Conservation (phyloP, 2,797 vertebrate species). For the Yasuhikotakia modesta region DNA sequence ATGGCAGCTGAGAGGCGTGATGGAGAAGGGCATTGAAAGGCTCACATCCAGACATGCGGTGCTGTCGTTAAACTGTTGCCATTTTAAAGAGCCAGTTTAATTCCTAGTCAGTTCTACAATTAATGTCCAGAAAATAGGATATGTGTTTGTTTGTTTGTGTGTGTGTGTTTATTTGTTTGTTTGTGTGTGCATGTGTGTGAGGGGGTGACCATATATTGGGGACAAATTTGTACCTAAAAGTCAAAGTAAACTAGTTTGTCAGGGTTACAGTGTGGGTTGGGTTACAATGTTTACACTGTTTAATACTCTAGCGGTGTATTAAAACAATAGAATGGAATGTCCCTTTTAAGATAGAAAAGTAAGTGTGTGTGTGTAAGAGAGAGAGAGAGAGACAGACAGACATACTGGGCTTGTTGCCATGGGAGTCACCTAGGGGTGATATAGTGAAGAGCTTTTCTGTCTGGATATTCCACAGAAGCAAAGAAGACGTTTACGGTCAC, state of each 20-base stretch:
- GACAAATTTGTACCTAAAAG: too few relatives aligned
- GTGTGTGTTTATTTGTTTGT: slow-evolving; percentile 27
- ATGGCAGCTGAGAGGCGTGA: not conserved
- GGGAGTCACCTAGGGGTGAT: slow-evolving; percentile 68
- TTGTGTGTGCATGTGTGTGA: too few relatives aligned
- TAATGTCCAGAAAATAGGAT: slow-evolving; percentile 66
- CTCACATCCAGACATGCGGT: not conserved
- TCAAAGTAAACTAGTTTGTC: too few relatives aligned
- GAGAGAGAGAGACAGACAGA: slow-evolving; percentile 51
- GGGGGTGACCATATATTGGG: too few relatives aligned
- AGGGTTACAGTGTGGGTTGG: too few relatives aligned
- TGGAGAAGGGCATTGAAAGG: not conserved
- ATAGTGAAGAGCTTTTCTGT: slow-evolving; percentile 56
- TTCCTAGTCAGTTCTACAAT: slow-evolving; percentile 52
- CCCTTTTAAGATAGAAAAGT: too few relatives aligned
- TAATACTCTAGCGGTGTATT: too few relatives aligned
- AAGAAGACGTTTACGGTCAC: not conserved
- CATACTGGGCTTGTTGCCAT: slow-evolving; percentile 70
- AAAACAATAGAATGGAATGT: too few relatives aligned
- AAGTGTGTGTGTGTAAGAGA: too few relatives aligned
- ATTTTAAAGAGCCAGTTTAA: not conserved
- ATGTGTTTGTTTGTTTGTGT: slow-evolving; percentile 55
- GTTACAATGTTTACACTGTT: too few relatives aligned
- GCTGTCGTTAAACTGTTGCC: not conserved
- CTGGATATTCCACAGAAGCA: slow-evolving; percentile 53